These are phyloP conservation scores for Andrena hattorfiana DNA, from an alignment of 2,888 invertebrate species.

Conservation along the genomic window DNA sequence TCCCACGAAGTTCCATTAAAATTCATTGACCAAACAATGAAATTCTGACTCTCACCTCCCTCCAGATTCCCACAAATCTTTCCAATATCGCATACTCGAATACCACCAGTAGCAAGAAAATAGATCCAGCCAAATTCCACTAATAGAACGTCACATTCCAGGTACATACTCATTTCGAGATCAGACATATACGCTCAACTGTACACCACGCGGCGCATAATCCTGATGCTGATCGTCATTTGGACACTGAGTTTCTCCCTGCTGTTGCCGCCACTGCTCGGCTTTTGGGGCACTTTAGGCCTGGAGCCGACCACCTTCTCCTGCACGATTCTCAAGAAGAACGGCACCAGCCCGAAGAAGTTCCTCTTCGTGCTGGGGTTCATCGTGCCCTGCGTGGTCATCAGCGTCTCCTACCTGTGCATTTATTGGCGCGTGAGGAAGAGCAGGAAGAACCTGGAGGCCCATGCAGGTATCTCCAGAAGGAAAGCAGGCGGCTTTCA, in stretches of 20 bases:
- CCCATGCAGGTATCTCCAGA: constrained; percentile 89
- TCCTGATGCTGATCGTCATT: constrained; percentile 91
- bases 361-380: constrained; percentile 93
- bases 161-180: constrained; percentile 94
- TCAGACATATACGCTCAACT: constrained; percentile 92
- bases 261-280: constrained; percentile 92
- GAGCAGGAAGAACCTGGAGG: constrained; percentile 90
- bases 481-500: constrained; percentile 85
- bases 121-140: neutral
- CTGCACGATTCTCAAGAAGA: constrained; percentile 93
- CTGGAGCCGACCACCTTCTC: constrained; percentile 93
- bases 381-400: constrained; percentile 93
- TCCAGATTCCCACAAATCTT: neutral
- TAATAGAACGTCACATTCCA: constrained; percentile 84
- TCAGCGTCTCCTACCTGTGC: constrained; percentile 93
- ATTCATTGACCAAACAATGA: neutral
- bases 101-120: neutral
- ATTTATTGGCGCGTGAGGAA: constrained; percentile 93
- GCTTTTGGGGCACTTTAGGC: constrained; percentile 94
- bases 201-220: constrained; percentile 91
- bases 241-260: constrained; percentile 89
- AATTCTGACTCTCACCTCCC: neutral
- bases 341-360: constrained; percentile 93
- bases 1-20: too few species aligned
- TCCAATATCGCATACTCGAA: neutral